phyloP scores from a whole-genome alignment of 2,888 invertebrate species.

The Stenodema calcarata region DNA sequence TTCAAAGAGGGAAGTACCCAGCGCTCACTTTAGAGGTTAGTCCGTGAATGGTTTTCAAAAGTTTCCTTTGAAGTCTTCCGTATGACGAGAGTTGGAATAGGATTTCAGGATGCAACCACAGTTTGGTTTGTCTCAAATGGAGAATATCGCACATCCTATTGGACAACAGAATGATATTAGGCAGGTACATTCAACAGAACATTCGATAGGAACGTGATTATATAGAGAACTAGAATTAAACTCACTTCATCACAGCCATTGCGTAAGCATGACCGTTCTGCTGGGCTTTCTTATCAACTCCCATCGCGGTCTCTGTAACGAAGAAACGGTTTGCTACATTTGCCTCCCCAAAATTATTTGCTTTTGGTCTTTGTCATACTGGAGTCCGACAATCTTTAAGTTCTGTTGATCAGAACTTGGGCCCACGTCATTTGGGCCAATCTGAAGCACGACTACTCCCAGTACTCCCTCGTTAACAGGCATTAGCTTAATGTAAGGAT shows the following conservation, averaged over 20 bases:
- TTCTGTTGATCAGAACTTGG: too few relatives aligned
- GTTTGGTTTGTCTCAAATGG: slow-evolving; percentile 79
- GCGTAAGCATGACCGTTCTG: slow-evolving; percentile 78
- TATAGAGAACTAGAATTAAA: not conserved
- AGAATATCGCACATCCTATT: slow-evolving; percentile 78
- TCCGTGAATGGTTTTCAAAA: slow-evolving; percentile 79
- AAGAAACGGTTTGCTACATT: not conserved
- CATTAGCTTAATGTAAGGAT: too few relatives aligned
- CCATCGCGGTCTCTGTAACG: slow-evolving; percentile 82
- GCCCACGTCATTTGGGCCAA: too few relatives aligned
- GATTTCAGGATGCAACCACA: slow-evolving; percentile 79
- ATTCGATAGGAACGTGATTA: too few relatives aligned
- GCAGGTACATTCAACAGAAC: too few relatives aligned
- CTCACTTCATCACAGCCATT: slow-evolving; percentile 83
- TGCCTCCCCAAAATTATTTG: too few relatives aligned
- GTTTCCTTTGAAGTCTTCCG: slow-evolving; percentile 75
- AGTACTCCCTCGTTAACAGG: too few relatives aligned
- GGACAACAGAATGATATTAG: not conserved
- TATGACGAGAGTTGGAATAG: slow-evolving; percentile 79
- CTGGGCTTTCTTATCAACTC: slow-evolving; percentile 82
- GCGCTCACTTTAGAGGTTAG: slow-evolving; percentile 76
- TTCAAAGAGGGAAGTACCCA: too few relatives aligned
- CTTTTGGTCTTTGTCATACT: too few relatives aligned
- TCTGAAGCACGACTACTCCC: too few relatives aligned
- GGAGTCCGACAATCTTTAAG: too few relatives aligned